A percentile compares a stretch with the other conserved stretches of the same genome.
Conservation (phyloP, 1,140 invertebrate species). For the Xylocopa sonorina region DNA sequence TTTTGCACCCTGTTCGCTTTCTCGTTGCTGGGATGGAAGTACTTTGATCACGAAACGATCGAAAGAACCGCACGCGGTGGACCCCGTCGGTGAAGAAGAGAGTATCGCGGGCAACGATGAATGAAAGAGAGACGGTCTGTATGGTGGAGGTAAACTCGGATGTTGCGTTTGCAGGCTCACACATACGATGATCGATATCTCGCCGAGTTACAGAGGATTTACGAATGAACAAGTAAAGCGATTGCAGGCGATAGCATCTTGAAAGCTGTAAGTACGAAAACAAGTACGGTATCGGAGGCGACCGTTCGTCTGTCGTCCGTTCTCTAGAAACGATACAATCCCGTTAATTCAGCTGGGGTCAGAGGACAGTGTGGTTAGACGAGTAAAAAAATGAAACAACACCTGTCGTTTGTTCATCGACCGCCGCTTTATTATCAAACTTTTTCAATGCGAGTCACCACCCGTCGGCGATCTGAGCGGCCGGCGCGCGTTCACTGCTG, state of each 20-base stretch:
- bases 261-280: conserved; percentile 45
- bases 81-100: background rate
- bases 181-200: conserved; percentile 6
- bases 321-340: background rate
- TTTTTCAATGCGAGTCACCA: background rate
- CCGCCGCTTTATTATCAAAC: background rate
- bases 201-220: conserved; percentile 50
- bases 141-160: background rate
- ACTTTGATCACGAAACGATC: too few species aligned
- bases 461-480: too few species aligned
- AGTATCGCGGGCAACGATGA: too few species aligned
- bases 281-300: too few species aligned
- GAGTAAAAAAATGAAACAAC: background rate
- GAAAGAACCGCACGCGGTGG: background rate
- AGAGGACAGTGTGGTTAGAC: background rate
- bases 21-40: too few species aligned
- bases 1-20: too few species aligned
- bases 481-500: conserved; percentile 22
- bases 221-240: conserved; percentile 65
- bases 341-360: too few species aligned
- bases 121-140: conserved; percentile 4
- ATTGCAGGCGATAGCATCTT: conserved; percentile 50
- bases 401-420: background rate
- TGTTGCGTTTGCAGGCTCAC: conserved; percentile 27
- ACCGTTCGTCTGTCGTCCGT: background rate